Percentiles rank a stretch among this genome's conserved stretches.
Evolutionary conservation across 23 tunicate genomes (phyloP).

Genomic region (Aplidium turbinatum): DNA sequence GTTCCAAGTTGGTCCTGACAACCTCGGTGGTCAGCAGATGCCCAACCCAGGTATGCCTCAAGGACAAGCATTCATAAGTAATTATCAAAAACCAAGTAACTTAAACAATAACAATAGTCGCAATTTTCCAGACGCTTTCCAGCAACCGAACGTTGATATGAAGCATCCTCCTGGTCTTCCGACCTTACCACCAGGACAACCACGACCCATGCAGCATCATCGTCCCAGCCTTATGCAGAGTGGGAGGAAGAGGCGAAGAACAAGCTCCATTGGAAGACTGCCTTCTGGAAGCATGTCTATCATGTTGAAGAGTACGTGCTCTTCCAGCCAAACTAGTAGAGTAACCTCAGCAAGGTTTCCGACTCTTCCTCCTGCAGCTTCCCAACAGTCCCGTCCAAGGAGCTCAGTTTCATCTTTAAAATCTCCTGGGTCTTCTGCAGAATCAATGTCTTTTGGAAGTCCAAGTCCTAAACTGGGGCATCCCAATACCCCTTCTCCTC

Average conservation of each 20-base stretch:
- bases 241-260: not conserved
- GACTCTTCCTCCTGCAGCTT: conserved; percentile 1
- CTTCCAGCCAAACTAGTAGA: not conserved
- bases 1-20: no score
- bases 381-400: conserved; percentile 7
- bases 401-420: conserved; percentile 47
- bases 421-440: conserved; percentile 74
- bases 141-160: not conserved
- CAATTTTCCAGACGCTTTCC: not conserved
- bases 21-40: conserved; percentile 11
- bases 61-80: not conserved
- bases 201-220: not conserved
- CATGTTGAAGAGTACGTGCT: conserved; percentile 64
- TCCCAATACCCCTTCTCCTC: conserved; percentile 66
- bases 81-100: not conserved
- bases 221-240: not conserved
- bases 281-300: conserved; percentile 62
- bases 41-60: not conserved
- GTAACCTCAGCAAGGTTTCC: not conserved
- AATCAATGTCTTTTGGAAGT: conserved; percentile 38
- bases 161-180: conserved; percentile 32
- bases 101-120: conserved; percentile 21
- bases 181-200: conserved; percentile 36
- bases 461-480: conserved; percentile 64
- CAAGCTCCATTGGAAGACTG: conserved; percentile 30